These are phyloP conservation scores for Ranitomeya imitator DNA, from an alignment of 2,113 vertebrate genomes.

Conservation along the genomic window DNA sequence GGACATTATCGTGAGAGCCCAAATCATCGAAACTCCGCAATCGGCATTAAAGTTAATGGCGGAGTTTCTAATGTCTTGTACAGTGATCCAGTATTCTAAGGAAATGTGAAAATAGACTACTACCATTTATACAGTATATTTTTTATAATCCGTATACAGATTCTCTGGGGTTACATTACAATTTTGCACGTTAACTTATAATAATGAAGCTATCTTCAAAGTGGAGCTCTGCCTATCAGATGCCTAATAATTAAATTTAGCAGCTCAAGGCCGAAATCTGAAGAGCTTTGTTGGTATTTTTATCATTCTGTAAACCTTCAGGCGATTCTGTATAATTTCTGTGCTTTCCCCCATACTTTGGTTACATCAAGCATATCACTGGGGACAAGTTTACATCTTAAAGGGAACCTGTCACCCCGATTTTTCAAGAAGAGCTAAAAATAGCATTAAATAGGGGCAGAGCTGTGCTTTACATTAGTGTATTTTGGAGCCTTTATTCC, in stretches of 20 bases:
- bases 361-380: background rate
- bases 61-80: background rate
- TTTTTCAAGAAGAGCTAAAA: too few relatives aligned
- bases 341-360: background rate
- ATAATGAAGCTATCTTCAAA: conserved; percentile 42
- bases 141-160: conserved; percentile 3
- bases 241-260: conserved; percentile 23
- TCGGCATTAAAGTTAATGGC: background rate
- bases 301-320: conserved; percentile 9
- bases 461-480: too few relatives aligned
- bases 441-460: too few relatives aligned
- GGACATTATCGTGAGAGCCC: background rate
- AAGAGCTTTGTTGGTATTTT: conserved; percentile 11
- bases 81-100: background rate
- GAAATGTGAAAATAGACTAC: background rate
- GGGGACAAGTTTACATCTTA: background rate
- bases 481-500: too few relatives aligned
- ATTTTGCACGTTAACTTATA: background rate
- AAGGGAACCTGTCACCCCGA: too few relatives aligned
- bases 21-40: background rate
- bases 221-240: conserved; percentile 21
- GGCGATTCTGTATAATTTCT: background rate
- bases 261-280: background rate
- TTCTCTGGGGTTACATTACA: conserved; percentile 1
- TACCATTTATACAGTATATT: background rate